Evolutionary conservation across 2,888 invertebrate genomes (phyloP), one percentile per base, ranked within the genome.

Genomic region (Agrochola circellaris): DNA sequence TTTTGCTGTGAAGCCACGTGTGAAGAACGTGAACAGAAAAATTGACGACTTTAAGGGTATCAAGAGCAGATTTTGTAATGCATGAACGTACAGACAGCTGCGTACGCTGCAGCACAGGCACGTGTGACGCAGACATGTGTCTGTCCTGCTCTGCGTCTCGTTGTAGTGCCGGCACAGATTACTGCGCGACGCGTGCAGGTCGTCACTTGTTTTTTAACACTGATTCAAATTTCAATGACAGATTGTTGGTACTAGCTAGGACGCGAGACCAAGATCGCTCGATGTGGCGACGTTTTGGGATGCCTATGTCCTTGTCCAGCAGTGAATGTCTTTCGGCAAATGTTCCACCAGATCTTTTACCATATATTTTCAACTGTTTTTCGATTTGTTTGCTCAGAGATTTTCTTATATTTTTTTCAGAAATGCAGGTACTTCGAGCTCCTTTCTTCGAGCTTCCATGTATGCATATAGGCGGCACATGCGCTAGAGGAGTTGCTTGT

Each of bases 391-490:
- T 51, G 15, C 15, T 67, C 23, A 30, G 8, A 67, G 30, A 23
- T 67, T 67, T 51, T 9, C 9, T 51, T 23, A 11, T 23, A 4
- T 1, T 9, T 38, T 60, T 20, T 78, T 26, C 64, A 78, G 78
- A 17, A 15, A 2, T 0, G 23, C 6, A 60, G 34, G 2, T 0
- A 9, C 48, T 30, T 6, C 51, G 26, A 34, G 79, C 73, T 7
- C 79, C 45, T 1, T 79, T 60, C 26, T 79, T 79, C 7, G 79
- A 79, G n/a, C 11, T 73, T 3, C 73, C 78, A 4, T 79, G 79
- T 15, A 60, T 79, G 73, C 4, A 15, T 1, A 48, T 61, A n/a
- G 65, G 54, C 0, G 78, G 78, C 0, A 79, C 38, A 38, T 79
- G 78, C 8, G 34, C 78, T 9, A 60, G 4, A 15, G 5, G 7